Conservation (phyloP, 2,888 invertebrate genomes). For the Hyposoter dolosus region DNA sequence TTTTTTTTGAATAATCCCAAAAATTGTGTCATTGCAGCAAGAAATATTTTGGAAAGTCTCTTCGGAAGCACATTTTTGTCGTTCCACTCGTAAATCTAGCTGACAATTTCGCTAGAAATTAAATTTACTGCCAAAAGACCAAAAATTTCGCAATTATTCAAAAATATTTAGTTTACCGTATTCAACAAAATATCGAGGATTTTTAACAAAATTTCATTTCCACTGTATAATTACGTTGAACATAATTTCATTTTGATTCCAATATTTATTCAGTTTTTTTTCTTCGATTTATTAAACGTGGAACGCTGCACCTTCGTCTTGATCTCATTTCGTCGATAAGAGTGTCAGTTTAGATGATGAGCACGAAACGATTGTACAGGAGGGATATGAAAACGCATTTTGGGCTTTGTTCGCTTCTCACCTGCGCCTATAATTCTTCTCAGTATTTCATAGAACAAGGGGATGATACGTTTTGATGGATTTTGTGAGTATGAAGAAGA, state of each 20-base stretch:
- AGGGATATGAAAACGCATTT: conserved; percentile 37
- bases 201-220: too few relatives aligned
- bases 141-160: too few relatives aligned
- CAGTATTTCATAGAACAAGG: not conserved
- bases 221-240: too few relatives aligned
- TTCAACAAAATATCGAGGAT: too few relatives aligned
- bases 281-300: not conserved
- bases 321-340: not conserved
- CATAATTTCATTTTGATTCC: not conserved
- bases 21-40: too few relatives aligned
- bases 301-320: not conserved
- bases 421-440: conserved; percentile 56
- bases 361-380: conserved; percentile 28
- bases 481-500: conserved; percentile 38
- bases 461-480: conserved; percentile 22
- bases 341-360: conserved; percentile 12
- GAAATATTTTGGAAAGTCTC: too few relatives aligned
- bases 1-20: too few relatives aligned
- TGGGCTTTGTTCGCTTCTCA: conserved; percentile 36
- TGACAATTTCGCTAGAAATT: too few relatives aligned
- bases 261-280: not conserved
- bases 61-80: too few relatives aligned
- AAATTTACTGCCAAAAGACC: too few relatives aligned
- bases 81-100: too few relatives aligned
- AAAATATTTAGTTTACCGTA: too few relatives aligned